These are phyloP conservation scores for Steinernema feltiae DNA, from an alignment of 1,140 invertebrate species.

Conservation along the genomic window DNA sequence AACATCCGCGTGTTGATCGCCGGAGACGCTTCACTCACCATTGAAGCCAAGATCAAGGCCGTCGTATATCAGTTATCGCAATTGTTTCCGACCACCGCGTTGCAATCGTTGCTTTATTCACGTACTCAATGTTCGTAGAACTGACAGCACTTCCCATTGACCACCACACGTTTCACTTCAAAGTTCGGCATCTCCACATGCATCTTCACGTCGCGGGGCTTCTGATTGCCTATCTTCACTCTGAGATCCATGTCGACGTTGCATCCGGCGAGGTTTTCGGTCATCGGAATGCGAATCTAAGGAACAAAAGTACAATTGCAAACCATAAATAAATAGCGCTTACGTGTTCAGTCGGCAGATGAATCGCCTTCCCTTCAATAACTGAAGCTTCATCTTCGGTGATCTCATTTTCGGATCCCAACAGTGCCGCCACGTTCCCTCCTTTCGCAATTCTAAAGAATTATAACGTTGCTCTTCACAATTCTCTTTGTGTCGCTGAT, in stretches of 20 bases:
- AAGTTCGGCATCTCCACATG: not conserved
- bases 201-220: not conserved
- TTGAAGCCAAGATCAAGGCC: no score
- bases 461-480: no score
- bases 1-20: no score
- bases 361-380: not conserved
- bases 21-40: no score
- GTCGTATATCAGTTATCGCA: no score
- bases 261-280: not conserved
- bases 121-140: no score
- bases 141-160: no score
- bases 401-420: not conserved
- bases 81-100: no score
- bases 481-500: no score
- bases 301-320: no score
- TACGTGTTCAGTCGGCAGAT: not conserved
- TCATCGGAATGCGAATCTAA: not conserved
- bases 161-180: not conserved
- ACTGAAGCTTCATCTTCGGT: no score
- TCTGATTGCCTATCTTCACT: not conserved
- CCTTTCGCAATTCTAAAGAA: not conserved
- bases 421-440: not conserved
- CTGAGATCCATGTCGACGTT: not conserved
- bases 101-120: no score
- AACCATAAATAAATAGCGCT: not conserved